Percentiles rank a stretch among this genome's conserved stretches.
phyloP scores from a whole-genome alignment of 2,888 invertebrate genomes.

The Epistrophe eligans region DNA sequence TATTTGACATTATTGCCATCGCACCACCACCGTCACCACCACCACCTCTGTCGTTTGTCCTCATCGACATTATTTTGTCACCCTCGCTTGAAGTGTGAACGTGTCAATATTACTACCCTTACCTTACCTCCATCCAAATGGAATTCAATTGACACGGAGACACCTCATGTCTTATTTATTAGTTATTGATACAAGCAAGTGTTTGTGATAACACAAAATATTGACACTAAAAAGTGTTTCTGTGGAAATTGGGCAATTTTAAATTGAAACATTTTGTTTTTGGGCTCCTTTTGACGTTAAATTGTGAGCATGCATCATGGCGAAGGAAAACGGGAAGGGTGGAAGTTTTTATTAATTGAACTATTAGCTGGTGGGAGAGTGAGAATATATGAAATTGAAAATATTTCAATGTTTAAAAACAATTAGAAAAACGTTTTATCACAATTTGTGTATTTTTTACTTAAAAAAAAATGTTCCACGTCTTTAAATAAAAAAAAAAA shows the following conservation, averaged over 20 bases:
- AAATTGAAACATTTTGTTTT: background rate
- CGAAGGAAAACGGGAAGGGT: background rate
- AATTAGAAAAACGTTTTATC: too few relatives aligned
- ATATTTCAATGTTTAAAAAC: too few relatives aligned
- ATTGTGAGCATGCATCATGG: background rate
- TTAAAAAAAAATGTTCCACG: too few relatives aligned
- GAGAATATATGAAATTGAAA: too few relatives aligned
- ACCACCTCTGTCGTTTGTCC: slow-evolving; percentile 20
- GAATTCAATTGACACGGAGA: slow-evolving; percentile 59
- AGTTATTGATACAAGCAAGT: slow-evolving; percentile 74
- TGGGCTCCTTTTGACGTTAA: background rate
- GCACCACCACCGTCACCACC: background rate
- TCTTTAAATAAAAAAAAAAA: too few relatives aligned
- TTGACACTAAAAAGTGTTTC: slow-evolving; percentile 16
- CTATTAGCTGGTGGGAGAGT: too few relatives aligned
- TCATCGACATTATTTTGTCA: slow-evolving; percentile 52
- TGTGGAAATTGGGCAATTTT: slow-evolving; percentile 16
- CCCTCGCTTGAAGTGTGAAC: slow-evolving; percentile 66
- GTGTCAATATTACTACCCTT: slow-evolving; percentile 69
- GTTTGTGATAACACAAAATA: slow-evolving; percentile 43
- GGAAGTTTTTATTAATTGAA: too few relatives aligned
- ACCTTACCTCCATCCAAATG: slow-evolving; percentile 44
- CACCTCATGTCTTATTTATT: slow-evolving; percentile 76
- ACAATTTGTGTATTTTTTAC: too few relatives aligned
- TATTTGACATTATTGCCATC: slow-evolving; percentile 47